These are phyloP conservation scores for Episyrphus balteatus DNA, from an alignment of 1,140 invertebrate species.

Conservation along the genomic window DNA sequence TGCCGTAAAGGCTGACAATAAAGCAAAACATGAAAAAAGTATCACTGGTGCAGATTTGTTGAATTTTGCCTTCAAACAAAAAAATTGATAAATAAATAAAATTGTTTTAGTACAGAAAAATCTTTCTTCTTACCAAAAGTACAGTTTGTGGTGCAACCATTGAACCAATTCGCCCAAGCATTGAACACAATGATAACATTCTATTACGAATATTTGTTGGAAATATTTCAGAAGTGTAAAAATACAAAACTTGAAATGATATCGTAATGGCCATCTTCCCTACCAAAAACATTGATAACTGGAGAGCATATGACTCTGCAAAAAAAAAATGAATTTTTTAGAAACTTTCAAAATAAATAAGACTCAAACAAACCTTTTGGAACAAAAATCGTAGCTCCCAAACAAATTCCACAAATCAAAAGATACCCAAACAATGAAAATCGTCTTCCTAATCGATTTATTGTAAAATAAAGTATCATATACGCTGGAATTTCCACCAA, in stretches of 20 bases:
- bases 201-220: constrained; percentile 55
- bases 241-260: constrained; percentile 56
- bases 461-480: constrained; percentile 48
- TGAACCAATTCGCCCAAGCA: constrained; percentile 59
- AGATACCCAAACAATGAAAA: constrained; percentile 46
- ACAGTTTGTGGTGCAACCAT: constrained; percentile 62
- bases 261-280: constrained; percentile 64
- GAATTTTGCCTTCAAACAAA: constrained; percentile 38
- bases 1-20: constrained; percentile 46
- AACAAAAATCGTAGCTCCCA: constrained; percentile 28
- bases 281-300: constrained; percentile 49
- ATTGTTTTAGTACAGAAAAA: not conserved
- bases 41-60: constrained; percentile 46
- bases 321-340: not conserved
- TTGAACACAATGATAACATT: constrained; percentile 55
- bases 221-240: constrained; percentile 62
- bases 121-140: constrained; percentile 44
- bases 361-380: constrained; percentile 16
- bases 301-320: constrained; percentile 30
- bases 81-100: not conserved
- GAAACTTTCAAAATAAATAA: not conserved
- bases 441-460: constrained; percentile 53
- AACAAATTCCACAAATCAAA: constrained; percentile 44
- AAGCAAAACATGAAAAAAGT: constrained; percentile 47
- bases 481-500: constrained; percentile 63